phyloP scores from a whole-genome alignment of 2,113 vertebrate species.

The Ailuropoda melanoleuca region DNA sequence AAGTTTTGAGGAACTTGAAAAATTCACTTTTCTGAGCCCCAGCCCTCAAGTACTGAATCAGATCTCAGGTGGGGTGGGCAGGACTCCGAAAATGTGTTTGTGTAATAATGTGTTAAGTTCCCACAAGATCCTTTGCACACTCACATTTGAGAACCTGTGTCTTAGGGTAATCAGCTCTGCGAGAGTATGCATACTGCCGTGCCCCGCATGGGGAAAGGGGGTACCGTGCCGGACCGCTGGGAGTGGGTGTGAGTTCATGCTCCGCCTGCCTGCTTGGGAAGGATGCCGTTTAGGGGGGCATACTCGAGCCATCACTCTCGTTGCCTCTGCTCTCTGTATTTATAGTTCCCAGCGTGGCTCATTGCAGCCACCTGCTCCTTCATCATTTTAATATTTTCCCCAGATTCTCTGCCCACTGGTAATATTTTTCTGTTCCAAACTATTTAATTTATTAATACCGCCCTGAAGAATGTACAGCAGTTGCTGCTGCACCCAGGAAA shows the following conservation, averaged over 20 bases:
- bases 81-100: not conserved
- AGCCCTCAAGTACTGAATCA: not conserved
- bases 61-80: not conserved
- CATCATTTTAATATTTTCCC: conserved; percentile 41
- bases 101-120: not conserved
- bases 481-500: not conserved
- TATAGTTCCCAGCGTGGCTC: not conserved
- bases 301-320: not conserved
- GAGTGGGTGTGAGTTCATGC: not conserved
- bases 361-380: not conserved
- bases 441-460: conserved; percentile 53
- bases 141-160: not conserved
- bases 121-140: not conserved
- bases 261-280: not conserved
- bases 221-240: accelerated
- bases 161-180: not conserved
- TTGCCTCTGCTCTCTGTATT: not conserved
- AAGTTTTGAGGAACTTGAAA: not conserved
- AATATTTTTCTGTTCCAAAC: conserved; percentile 31
- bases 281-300: not conserved
- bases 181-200: too few relatives aligned
- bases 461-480: not conserved
- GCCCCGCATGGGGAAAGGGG: too few relatives aligned
- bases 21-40: not conserved
- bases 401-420: not conserved